These are phyloP conservation scores for Chloroclystis v-ata DNA, from an alignment of 2,888 invertebrate genomes.

Conservation along the genomic window DNA sequence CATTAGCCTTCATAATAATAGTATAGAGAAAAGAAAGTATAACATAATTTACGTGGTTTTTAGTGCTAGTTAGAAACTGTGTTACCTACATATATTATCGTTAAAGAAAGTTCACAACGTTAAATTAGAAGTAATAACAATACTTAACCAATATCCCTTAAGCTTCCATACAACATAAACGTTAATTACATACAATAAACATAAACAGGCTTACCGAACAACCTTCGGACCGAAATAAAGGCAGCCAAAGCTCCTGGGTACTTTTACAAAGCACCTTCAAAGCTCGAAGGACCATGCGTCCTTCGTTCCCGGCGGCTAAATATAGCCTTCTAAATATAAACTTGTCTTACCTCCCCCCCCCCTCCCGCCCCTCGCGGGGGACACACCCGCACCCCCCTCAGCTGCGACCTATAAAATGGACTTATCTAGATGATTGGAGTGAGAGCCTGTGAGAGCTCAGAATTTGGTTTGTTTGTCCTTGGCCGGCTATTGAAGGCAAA, in stretches of 20 bases:
- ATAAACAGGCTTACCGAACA: not conserved
- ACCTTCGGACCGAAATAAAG: not conserved
- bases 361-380: conserved; percentile 6
- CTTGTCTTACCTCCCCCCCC: conserved; percentile 14
- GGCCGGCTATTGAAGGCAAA: no score
- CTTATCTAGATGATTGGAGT: conserved; percentile 11
- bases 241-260: not conserved
- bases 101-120: no score
- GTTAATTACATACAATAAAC: no score
- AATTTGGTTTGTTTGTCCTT: not conserved
- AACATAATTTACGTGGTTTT: no score
- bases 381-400: conserved; percentile 14
- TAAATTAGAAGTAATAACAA: no score
- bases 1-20: no score
- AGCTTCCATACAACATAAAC: no score
- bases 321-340: conserved; percentile 61
- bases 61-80: no score
- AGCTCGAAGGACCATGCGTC: conserved; percentile 35
- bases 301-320: conserved; percentile 54
- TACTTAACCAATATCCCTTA: not conserved
- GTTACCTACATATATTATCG: no score
- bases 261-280: conserved; percentile 9
- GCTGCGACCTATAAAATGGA: conserved; percentile 39
- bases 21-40: no score
- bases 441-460: no score